Percentiles rank a stretch among this genome's conserved stretches.
These are phyloP conservation scores for Chrysolina haemoptera DNA, from an alignment of 2,888 invertebrate genomes.

Conservation along the genomic window DNA sequence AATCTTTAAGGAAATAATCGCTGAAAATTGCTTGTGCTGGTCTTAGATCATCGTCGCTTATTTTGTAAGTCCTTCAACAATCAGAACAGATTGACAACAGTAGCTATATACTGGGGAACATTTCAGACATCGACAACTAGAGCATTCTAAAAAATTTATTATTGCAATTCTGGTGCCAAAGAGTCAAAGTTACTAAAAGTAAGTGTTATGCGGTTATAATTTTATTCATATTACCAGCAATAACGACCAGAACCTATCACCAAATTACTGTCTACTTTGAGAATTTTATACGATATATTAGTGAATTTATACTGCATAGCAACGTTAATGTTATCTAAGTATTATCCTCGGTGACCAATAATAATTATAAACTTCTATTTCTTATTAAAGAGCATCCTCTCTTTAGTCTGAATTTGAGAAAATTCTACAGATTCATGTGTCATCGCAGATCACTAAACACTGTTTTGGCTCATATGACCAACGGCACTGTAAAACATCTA, in stretches of 20 bases:
- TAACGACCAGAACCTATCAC: slow-evolving; percentile 47
- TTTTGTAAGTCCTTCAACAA: slow-evolving; percentile 43
- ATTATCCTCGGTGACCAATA: slow-evolving; percentile 60
- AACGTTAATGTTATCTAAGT: slow-evolving; percentile 50
- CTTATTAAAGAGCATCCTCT: slow-evolving; percentile 54
- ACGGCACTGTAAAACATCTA: not conserved
- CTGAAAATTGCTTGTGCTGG: slow-evolving; percentile 65
- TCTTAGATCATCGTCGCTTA: slow-evolving; percentile 67
- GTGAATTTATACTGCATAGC: slow-evolving; percentile 59
- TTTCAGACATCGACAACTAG: slow-evolving; percentile 67
- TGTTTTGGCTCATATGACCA: not conserved
- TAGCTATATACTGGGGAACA: slow-evolving; percentile 66
- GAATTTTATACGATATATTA: slow-evolving; percentile 45
- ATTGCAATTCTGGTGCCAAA: slow-evolving; percentile 70
- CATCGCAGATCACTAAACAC: not conserved
- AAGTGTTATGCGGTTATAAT: slow-evolving; percentile 58
- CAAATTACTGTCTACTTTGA: slow-evolving; percentile 38
- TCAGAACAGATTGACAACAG: slow-evolving; percentile 55
- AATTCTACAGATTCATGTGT: not conserved
- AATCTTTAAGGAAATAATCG: slow-evolving; percentile 56
- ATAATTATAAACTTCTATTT: slow-evolving; percentile 56
- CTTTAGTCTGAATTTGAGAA: not conserved
- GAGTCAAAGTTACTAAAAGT: slow-evolving; percentile 66
- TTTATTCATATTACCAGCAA: slow-evolving; percentile 57
- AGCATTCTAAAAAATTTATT: slow-evolving; percentile 67